These are phyloP conservation scores for Tamandua tetradactyla DNA, from an alignment of 2,797 vertebrate species.

Conservation along the genomic window DNA sequence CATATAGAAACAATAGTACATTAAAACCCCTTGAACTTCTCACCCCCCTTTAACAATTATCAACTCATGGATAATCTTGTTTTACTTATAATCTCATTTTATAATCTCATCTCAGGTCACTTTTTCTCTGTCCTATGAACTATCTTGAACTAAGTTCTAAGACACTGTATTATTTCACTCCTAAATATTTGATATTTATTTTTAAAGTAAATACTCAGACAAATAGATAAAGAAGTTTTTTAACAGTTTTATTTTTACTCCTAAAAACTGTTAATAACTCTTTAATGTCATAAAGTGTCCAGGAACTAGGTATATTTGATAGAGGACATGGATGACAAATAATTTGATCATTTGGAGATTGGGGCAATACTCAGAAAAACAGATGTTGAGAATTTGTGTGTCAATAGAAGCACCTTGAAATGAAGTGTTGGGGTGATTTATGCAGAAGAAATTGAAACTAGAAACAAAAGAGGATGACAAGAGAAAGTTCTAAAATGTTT, in stretches of 20 bases:
- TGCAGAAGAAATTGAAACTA: not conserved
- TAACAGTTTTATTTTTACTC: too few relatives aligned
- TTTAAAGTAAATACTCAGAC: not conserved
- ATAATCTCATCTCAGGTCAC: too few relatives aligned
- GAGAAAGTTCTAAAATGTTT: not conserved
- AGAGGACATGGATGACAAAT: not conserved
- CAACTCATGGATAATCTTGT: not conserved
- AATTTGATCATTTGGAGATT: not conserved
- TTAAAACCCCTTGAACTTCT: not conserved
- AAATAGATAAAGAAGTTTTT: too few relatives aligned
- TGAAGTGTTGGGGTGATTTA: not conserved
- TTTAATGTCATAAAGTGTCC: not conserved
- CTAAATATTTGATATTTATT: not conserved
- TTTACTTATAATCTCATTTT: not conserved
- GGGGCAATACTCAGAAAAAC: not conserved
- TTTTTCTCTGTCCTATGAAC: not conserved
- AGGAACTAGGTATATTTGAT: not conserved
- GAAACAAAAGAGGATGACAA: not conserved
- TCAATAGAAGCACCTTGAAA: not conserved
- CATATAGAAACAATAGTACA: not conserved
- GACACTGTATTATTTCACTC: not conserved
- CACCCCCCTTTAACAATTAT: not conserved
- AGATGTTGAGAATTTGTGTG: not conserved
- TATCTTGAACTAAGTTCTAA: not conserved
- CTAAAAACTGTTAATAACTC: not conserved